phyloP scores from a whole-genome alignment of 37 sponge, comb jelly and placozoan species.

The Haliclona indistincta region DNA sequence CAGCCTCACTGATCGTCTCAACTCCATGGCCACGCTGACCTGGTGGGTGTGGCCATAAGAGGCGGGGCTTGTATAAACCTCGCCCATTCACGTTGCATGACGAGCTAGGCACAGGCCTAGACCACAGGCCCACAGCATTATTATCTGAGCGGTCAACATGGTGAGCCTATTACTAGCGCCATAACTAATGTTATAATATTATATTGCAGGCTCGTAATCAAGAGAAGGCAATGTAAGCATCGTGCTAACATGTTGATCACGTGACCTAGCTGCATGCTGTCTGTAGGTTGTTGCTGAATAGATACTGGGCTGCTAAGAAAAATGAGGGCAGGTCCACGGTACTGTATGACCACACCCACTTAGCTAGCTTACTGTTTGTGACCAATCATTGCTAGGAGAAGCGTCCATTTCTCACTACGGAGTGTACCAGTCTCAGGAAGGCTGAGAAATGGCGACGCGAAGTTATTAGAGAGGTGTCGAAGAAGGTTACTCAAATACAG shows the following conservation, averaged over 20 bases:
- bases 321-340: constrained; percentile 58
- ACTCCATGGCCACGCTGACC: no score
- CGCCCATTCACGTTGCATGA: no score
- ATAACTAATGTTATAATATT: no score
- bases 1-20: no score
- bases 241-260: neutral
- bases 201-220: constrained; percentile 62
- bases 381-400: constrained; percentile 29
- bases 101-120: no score
- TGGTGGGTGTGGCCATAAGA: no score
- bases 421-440: constrained; percentile 74
- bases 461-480: constrained; percentile 88
- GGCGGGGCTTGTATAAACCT: no score
- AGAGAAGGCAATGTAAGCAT: constrained; percentile 76
- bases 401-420: constrained; percentile 88
- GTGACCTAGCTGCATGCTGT: neutral
- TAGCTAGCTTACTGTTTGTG: neutral
- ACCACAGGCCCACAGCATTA: no score
- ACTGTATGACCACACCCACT: neutral
- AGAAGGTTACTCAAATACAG: constrained; percentile 95
- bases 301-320: constrained; percentile 71
- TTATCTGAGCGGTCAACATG: no score
- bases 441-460: constrained; percentile 85
- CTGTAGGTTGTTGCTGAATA: constrained; percentile 73
- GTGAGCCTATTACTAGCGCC: no score